Evolutionary conservation across 1,140 invertebrate genomes (phyloP).

Genomic region (Heterodera carotae): DNA sequence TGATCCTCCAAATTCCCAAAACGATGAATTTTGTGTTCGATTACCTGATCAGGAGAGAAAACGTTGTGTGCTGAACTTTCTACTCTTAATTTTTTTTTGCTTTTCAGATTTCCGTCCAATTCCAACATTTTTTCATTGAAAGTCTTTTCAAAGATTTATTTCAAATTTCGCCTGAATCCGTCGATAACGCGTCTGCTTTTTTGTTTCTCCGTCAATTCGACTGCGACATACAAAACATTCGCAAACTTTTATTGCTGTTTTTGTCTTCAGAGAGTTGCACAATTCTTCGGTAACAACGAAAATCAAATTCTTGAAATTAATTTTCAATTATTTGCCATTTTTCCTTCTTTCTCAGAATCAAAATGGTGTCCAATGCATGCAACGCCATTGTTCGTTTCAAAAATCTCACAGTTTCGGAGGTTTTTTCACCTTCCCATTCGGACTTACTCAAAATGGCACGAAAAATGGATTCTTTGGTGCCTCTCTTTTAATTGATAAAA

Average conservation of each 20-base stretch:
- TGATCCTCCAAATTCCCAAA: background rate
- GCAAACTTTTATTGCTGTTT: background rate
- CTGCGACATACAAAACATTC: background rate
- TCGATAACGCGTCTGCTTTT: background rate
- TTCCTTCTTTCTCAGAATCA: background rate
- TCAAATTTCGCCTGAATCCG: background rate
- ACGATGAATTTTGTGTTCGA: background rate
- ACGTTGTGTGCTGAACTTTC: background rate
- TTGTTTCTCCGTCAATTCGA: background rate
- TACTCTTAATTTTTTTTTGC: background rate
- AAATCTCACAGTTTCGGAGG: background rate
- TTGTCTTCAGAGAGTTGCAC: background rate
- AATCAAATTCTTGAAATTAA: no score
- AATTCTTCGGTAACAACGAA: background rate
- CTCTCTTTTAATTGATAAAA: background rate
- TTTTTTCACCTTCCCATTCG: background rate
- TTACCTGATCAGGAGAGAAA: background rate
- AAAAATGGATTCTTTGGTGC: constrained; percentile 1
- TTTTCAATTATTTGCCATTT: background rate
- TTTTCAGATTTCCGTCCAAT: background rate
- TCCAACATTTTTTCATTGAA: background rate
- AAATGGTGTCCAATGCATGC: background rate
- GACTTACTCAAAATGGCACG: background rate
- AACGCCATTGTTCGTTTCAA: background rate
- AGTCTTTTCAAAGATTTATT: background rate